Evolutionary conservation across 1,140 invertebrate genomes (phyloP).

Genomic region (Lamellibrachia luymesi): DNA sequence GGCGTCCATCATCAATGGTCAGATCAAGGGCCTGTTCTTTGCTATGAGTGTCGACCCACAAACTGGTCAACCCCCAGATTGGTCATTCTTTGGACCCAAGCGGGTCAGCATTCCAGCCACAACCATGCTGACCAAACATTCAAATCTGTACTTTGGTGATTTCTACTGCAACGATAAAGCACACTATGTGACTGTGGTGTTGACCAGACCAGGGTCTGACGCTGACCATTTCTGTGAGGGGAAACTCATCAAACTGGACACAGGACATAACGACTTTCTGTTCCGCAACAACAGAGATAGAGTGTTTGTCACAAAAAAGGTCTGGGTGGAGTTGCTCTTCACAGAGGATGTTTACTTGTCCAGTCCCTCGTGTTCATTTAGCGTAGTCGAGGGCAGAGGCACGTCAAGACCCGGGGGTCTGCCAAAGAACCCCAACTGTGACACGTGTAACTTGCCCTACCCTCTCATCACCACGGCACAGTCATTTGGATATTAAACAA

Average conservation of each 20-base stretch:
- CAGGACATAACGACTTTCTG: conserved; percentile 18
- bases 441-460: neutral
- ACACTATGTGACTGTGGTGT: conserved; percentile 26
- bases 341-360: neutral
- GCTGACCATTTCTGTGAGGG: conserved; percentile 19
- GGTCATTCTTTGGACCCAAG: conserved; percentile 17
- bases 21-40: conserved; percentile 21
- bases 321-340: neutral
- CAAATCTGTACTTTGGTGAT: conserved; percentile 25
- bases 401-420: conserved; percentile 3
- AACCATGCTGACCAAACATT: neutral
- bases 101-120: conserved; percentile 12
- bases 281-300: neutral
- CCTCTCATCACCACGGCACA: neutral
- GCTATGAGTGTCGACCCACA: neutral
- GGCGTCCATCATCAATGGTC: conserved; percentile 18
- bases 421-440: conserved; percentile 14
- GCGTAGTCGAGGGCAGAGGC: neutral
- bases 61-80: conserved; percentile 2
- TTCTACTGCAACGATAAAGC: conserved; percentile 24
- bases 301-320: neutral
- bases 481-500: neutral
- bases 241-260: conserved; percentile 12
- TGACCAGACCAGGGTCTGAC: conserved; percentile 15
- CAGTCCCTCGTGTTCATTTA: neutral